Percentiles rank a stretch among this genome's conserved stretches.
phyloP scores from a whole-genome alignment of 2,113 vertebrate species.

The Hemichromis elongatus region DNA sequence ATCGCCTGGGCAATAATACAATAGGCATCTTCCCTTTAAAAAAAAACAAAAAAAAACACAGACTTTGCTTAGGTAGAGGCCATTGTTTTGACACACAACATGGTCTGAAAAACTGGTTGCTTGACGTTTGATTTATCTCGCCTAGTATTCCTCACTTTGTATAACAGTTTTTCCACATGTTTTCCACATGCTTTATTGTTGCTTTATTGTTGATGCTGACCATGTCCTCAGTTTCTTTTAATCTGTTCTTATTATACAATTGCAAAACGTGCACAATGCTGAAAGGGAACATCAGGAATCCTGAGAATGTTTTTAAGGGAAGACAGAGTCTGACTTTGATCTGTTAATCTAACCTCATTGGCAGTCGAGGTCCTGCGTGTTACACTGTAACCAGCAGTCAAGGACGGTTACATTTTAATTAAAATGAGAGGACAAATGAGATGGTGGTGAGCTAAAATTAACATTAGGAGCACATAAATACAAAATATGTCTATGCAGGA shows the following conservation, averaged over 20 bases:
- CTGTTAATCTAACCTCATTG: constrained; percentile 38
- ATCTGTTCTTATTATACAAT: constrained; percentile 49
- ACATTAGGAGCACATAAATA: not conserved
- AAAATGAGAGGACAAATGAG: not conserved
- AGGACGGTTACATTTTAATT: constrained; percentile 49
- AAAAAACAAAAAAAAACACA: not conserved
- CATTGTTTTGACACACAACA: not conserved
- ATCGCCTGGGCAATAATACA: not conserved
- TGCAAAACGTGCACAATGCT: constrained; percentile 46
- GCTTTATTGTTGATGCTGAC: constrained; percentile 22
- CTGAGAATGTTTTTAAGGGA: constrained; percentile 53
- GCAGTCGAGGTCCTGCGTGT: constrained; percentile 14
- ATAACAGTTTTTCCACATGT: not conserved
- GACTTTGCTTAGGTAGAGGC: not conserved
- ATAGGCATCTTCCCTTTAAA: not conserved
- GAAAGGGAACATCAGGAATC: constrained; percentile 61
- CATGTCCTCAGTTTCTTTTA: constrained; percentile 41
- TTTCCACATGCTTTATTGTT: constrained; percentile 29
- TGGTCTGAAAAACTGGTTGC: not conserved
- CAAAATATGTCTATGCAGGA: not conserved
- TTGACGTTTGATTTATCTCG: not conserved
- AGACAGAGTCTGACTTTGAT: constrained; percentile 69
- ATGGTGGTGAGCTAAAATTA: not conserved
- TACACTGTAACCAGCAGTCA: constrained; percentile 52
- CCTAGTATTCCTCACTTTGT: not conserved